Base-by-base conservation (phyloP, 2,888 invertebrate genomes). In the Nezara viridula region DNA sequence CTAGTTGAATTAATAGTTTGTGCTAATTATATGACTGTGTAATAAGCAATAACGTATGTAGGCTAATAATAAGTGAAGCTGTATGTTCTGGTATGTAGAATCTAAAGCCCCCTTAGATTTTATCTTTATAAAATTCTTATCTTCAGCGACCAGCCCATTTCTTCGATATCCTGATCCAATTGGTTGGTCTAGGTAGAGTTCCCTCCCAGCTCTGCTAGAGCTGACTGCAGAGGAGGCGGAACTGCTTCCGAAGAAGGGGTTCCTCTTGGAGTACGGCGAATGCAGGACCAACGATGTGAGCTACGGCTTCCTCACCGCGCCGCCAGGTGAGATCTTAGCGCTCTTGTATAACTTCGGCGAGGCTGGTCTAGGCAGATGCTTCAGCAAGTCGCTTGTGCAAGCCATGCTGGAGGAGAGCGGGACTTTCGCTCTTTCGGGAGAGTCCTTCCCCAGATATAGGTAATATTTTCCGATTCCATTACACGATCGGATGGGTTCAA, bases 121-220 rank as follows among this genome's bases (percentile, higher is more conserved):
- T 14, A 4, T 49, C 55, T n/a, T 55, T 3, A 7, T 5, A 55
- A n/a, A n/a, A n/a, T n/a, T n/a, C n/a, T n/a, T n/a, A n/a, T n/a
- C n/a, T n/a, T n/a, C n/a, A n/a, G n/a, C n/a, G n/a, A n/a, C n/a
- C n/a, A n/a, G n/a, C n/a, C n/a, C n/a, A 44, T 37, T 6, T 60
- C 4, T 12, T 27, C 32, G 66, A 73, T 73, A 37, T 37, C 66
- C 37, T 73, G 19, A 73, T 73, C 66, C 66, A 73, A 32, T 37
- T 37, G 66, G 81, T 47, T n/a, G 81, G 81, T 81, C 81, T 47
- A 81, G 81, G 44, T 47, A 81, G 81, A 81, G 44, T n/a, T 81
- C 44, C 81, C n/a, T 81, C 44, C 0, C n/a, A 47, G 44, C 81
- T 44, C 81, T 81, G 9, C 44, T 81, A 2, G 81, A 81, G 24